Evolutionary conservation across 2,888 invertebrate genomes (phyloP).

Genomic region (Polydrusus cervinus): DNA sequence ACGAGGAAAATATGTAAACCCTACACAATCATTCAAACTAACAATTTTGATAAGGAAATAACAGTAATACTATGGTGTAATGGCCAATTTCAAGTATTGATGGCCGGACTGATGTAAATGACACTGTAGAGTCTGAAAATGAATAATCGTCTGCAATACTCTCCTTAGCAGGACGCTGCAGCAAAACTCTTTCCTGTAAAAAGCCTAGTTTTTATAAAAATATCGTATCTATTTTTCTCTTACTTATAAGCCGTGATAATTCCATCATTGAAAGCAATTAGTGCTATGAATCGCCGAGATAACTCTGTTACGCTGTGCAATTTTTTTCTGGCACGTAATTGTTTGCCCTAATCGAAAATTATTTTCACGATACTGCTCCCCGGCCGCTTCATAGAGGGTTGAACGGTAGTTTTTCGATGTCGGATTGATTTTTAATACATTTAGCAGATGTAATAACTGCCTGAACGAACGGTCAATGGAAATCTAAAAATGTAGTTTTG

Average conservation of each 20-base stretch:
- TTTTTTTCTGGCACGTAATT: slow-evolving; percentile 65
- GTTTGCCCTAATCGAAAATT: slow-evolving; percentile 64
- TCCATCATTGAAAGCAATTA: slow-evolving; percentile 70
- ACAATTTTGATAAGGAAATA: too few species aligned
- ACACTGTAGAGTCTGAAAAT: too few species aligned
- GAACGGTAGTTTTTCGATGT: slow-evolving; percentile 41
- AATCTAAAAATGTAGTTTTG: slow-evolving; percentile 8
- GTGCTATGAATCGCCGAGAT: slow-evolving; percentile 66
- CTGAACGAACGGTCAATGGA: slow-evolving; percentile 11
- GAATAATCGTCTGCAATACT: too few species aligned
- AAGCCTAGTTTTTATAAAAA: too few species aligned
- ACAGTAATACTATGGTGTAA: too few species aligned
- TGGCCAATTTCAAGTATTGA: too few species aligned
- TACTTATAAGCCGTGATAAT: slow-evolving; percentile 63
- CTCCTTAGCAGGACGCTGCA: too few species aligned
- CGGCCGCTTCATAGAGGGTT: slow-evolving; percentile 38
- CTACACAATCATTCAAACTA: too few species aligned
- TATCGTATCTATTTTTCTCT: too few species aligned
- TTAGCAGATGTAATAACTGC: slow-evolving; percentile 50
- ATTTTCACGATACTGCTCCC: slow-evolving; percentile 58
- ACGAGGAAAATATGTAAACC: too few species aligned
- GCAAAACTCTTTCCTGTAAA: too few species aligned
- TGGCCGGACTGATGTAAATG: too few species aligned
- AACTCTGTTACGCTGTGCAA: slow-evolving; percentile 60
- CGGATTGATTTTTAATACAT: slow-evolving; percentile 55